These are phyloP conservation scores for Ciconia stormi DNA, from an alignment of 2,113 vertebrate species.

Conservation along the genomic window DNA sequence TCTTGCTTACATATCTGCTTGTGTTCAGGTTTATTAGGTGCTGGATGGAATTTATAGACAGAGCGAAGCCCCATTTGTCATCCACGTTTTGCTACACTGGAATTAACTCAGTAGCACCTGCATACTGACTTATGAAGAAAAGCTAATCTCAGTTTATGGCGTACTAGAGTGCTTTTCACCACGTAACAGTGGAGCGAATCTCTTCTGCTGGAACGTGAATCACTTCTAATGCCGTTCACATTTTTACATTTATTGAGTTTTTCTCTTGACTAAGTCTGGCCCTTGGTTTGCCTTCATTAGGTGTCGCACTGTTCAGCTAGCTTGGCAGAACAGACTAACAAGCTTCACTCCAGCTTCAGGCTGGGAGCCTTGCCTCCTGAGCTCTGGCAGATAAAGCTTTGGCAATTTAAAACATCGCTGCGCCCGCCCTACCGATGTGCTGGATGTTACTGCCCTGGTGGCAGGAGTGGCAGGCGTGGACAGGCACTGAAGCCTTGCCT, in stretches of 20 bases:
- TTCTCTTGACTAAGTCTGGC: neutral
- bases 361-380: neutral
- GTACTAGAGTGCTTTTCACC: neutral
- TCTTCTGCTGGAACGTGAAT: neutral
- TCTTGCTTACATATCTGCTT: neutral
- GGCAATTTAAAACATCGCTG: rapidly evolving
- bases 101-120: neutral
- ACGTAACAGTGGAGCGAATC: neutral
- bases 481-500: rapidly evolving
- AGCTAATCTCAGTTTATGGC: neutral
- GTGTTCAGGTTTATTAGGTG: neutral
- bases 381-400: neutral
- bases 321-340: neutral
- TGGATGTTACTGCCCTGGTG: neutral
- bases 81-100: neutral
- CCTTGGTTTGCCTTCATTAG: neutral
- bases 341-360: neutral
- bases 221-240: neutral
- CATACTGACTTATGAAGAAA: neutral
- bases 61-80: neutral
- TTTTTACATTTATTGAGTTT: neutral
- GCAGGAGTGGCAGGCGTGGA: neutral
- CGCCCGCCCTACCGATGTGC: neutral
- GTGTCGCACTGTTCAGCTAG: neutral
- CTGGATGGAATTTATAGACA: neutral